These are phyloP conservation scores for Acrossocheilus fasciatus DNA, from an alignment of 2,797 vertebrate species.

Conservation along the genomic window DNA sequence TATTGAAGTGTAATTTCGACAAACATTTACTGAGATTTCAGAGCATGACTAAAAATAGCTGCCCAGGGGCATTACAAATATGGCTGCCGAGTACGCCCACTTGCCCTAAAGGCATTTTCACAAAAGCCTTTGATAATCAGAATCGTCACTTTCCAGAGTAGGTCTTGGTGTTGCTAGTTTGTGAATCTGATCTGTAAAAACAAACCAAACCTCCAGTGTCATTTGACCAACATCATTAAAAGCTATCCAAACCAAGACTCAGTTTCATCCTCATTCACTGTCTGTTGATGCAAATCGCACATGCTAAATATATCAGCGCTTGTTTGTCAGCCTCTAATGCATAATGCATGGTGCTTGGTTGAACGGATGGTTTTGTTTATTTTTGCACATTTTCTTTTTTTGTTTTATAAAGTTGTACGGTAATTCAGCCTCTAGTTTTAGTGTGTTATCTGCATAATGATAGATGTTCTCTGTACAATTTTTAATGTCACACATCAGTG, in stretches of 20 bases:
- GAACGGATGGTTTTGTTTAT: slow-evolving; percentile 34
- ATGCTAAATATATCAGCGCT: slow-evolving; percentile 49
- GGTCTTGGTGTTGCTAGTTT: not conserved
- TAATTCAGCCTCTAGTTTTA: not conserved
- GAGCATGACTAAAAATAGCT: not conserved
- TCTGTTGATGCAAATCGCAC: slow-evolving; percentile 45
- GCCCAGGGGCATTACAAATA: slow-evolving; percentile 2
- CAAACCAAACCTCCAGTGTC: not conserved
- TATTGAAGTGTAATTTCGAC: not conserved
- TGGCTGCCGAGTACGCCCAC: not conserved
- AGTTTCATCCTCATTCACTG: slow-evolving; percentile 34
- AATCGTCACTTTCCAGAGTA: not conserved
- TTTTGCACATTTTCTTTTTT: not conserved
- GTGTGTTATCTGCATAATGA: slow-evolving; percentile 11
- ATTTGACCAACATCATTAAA: slow-evolving; percentile 27
- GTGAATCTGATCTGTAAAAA: slow-evolving; percentile 22
- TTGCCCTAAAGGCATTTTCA: slow-evolving; percentile 8
- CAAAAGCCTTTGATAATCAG: slow-evolving; percentile 7
- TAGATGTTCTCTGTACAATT: slow-evolving; percentile 7
- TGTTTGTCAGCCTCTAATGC: slow-evolving; percentile 47
- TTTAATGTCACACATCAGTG: slow-evolving; percentile 10
- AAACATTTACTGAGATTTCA: not conserved
- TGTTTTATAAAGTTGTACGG: not conserved
- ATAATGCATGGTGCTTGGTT: slow-evolving; percentile 44
- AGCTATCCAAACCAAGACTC: slow-evolving; percentile 28